phyloP scores from a whole-genome alignment of 2,113 vertebrate species.

The Gobio gobio region DNA sequence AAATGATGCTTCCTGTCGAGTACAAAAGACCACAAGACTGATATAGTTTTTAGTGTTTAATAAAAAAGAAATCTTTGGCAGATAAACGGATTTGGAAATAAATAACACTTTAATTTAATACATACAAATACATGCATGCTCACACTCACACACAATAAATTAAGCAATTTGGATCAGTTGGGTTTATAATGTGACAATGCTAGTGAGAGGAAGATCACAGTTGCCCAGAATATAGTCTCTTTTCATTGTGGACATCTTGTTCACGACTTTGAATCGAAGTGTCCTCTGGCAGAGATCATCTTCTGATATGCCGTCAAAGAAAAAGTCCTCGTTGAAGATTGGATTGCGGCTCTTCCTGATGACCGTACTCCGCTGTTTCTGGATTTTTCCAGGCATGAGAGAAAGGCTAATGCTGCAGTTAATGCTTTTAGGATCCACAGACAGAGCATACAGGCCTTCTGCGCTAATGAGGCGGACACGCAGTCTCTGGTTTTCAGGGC shows the following conservation, averaged over 20 bases:
- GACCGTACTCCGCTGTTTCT: constrained; percentile 86
- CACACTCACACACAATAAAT: constrained; percentile 47
- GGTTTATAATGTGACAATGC: constrained; percentile 67
- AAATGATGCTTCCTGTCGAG: neutral
- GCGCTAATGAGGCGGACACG: constrained; percentile 84
- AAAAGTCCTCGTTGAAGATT: constrained; percentile 91
- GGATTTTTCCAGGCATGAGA: constrained; percentile 81
- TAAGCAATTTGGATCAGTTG: constrained; percentile 43
- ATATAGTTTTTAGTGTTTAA: constrained; percentile 67
- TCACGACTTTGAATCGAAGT: constrained; percentile 83
- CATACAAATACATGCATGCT: neutral
- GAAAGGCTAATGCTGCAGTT: constrained; percentile 86
- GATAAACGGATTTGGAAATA: constrained; percentile 72
- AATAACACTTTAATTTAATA: constrained; percentile 51
- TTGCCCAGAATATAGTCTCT: constrained; percentile 77
- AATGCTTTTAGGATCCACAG: constrained; percentile 79
- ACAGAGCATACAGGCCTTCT: constrained; percentile 77
- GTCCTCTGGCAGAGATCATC: constrained; percentile 77
- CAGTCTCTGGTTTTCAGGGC: constrained; percentile 78
- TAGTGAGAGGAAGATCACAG: constrained; percentile 75
- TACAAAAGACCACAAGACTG: constrained; percentile 51
- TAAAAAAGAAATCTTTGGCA: constrained; percentile 62
- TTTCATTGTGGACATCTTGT: constrained; percentile 84
- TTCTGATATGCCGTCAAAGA: constrained; percentile 82
- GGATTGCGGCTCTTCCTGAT: constrained; percentile 88